Evolutionary conservation across 1,140 invertebrate species (phyloP).

Genomic region (Theocolax elegans): DNA sequence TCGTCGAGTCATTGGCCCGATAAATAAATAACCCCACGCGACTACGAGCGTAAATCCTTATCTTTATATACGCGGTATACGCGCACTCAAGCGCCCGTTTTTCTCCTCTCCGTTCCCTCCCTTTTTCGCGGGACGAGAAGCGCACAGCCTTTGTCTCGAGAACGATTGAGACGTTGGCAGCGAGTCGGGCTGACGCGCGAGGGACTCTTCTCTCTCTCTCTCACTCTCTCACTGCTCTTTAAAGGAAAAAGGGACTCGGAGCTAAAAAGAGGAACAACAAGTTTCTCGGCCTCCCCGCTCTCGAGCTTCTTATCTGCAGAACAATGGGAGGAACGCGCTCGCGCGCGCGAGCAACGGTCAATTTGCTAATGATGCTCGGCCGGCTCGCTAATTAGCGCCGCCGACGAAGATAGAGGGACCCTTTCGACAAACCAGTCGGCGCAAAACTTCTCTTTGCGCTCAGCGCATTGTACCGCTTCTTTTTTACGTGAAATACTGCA

Average conservation of each 20-base stretch:
- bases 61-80: conserved; percentile 43
- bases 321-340: conserved; percentile 30
- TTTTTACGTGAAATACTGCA: conserved; percentile 24
- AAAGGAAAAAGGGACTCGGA: too few species aligned
- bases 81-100: conserved; percentile 16
- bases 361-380: conserved; percentile 41
- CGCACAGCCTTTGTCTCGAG: conserved; percentile 12
- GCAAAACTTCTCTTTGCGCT: conserved; percentile 30
- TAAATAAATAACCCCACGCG: conserved; percentile 33
- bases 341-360: conserved; percentile 29
- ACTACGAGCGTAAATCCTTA: conserved; percentile 51
- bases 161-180: conserved; percentile 28
- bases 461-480: not conserved
- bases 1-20: conserved; percentile 49
- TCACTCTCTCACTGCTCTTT: not conserved
- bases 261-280: too few species aligned
- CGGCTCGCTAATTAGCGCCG: conserved; percentile 36
- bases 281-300: not conserved
- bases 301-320: conserved; percentile 28
- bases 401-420: not conserved
- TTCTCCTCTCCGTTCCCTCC: not conserved
- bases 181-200: conserved; percentile 16
- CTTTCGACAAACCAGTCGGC: conserved; percentile 11
- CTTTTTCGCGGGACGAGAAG: not conserved
- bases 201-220: conserved; percentile 4